Percentiles rank a stretch among this genome's conserved stretches.
Evolutionary conservation across 2,113 vertebrate genomes (phyloP).

Genomic region (Spilogale gracilis): DNA sequence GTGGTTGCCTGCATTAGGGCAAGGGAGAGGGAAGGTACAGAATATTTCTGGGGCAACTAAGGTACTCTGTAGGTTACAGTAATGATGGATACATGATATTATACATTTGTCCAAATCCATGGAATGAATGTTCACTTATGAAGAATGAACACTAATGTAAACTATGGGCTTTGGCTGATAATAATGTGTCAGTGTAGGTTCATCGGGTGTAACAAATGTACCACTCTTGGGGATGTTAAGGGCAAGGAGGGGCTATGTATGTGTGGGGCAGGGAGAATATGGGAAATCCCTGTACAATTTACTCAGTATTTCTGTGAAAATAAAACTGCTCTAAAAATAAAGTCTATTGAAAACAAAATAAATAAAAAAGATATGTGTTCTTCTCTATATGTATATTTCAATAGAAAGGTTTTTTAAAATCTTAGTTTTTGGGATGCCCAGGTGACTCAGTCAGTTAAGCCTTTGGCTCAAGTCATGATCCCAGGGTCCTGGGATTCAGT

Average conservation of each 20-base stretch:
- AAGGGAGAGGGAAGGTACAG: too few relatives aligned
- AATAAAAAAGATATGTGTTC: neutral
- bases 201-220: neutral
- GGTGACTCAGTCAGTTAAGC: too few relatives aligned
- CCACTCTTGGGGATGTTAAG: neutral
- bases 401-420: neutral
- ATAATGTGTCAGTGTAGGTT: neutral
- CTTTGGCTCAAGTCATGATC: too few relatives aligned
- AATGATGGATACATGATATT: neutral
- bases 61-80: neutral
- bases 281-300: neutral
- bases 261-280: neutral
- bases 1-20: neutral
- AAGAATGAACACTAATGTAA: neutral
- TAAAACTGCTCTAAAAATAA: neutral
- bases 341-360: neutral
- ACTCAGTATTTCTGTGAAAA: neutral
- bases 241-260: neutral
- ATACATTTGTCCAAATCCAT: neutral
- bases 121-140: neutral
- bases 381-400: neutral
- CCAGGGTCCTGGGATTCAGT: too few relatives aligned
- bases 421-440: too few relatives aligned
- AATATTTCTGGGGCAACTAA: neutral
- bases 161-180: neutral